A percentile compares a stretch with the other conserved stretches of the same genome.
These are phyloP conservation scores for Mormyrops boulengeri DNA, from an alignment of 2,797 vertebrate species.

Conservation along the genomic window DNA sequence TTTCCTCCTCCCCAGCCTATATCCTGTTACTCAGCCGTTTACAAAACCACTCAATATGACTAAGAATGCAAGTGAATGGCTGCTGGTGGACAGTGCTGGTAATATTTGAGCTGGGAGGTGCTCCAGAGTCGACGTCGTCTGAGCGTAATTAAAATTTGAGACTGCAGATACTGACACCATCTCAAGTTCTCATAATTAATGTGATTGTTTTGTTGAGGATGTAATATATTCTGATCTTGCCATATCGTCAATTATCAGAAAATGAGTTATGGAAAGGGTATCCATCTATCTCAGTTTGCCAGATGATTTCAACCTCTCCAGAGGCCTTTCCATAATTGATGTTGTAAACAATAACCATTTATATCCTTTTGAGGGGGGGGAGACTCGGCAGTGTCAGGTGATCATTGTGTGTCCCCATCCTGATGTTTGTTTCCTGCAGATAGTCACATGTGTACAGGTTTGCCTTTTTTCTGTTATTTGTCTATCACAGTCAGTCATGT, in stretches of 20 bases:
- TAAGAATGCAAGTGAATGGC: background rate
- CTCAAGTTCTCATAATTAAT: background rate
- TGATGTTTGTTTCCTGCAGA: background rate
- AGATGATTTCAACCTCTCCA: background rate
- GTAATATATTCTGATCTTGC: background rate
- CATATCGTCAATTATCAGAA: background rate
- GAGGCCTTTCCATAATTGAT: background rate
- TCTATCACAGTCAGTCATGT: background rate
- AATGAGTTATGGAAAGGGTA: background rate
- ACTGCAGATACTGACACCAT: background rate
- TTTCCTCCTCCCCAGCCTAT: background rate
- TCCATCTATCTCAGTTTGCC: background rate
- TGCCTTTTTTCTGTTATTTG: background rate
- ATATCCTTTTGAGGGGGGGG: background rate
- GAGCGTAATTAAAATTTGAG: background rate
- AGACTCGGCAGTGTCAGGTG: background rate
- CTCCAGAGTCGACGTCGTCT: background rate
- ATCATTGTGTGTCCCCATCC: background rate
- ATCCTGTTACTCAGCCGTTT: background rate
- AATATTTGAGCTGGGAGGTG: background rate
- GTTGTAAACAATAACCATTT: background rate
- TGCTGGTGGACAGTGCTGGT: background rate
- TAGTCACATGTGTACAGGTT: background rate
- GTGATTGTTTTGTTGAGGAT: background rate
- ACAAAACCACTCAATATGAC: background rate